Percentiles rank a stretch among this genome's conserved stretches.
phyloP scores from a whole-genome alignment of 2,113 vertebrate genomes.

The Stigmatopora nigra region DNA sequence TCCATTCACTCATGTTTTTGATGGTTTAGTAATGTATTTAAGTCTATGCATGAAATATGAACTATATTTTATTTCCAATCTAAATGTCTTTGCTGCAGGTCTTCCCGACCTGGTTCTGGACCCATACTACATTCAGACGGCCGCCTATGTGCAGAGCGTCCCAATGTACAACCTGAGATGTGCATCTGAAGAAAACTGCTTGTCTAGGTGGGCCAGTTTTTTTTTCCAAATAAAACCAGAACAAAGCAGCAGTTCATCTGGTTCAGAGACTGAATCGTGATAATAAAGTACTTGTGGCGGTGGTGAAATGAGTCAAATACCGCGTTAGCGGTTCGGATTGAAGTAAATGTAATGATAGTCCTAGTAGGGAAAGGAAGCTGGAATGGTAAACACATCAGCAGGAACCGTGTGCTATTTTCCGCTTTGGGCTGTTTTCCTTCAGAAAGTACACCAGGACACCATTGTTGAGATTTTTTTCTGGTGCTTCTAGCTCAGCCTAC shows the following conservation, averaged over 20 bases:
- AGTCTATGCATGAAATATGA: background rate
- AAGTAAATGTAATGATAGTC: constrained; percentile 53
- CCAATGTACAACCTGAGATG: constrained; percentile 97
- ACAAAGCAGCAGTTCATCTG: constrained; percentile 16
- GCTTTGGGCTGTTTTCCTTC: constrained; percentile 25
- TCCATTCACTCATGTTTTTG: background rate
- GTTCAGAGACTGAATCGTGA: constrained; percentile 46
- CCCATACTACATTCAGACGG: constrained; percentile 93
- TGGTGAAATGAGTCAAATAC: constrained; percentile 47
- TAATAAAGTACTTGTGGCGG: constrained; percentile 42
- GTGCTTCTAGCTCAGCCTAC: constrained; percentile 58
- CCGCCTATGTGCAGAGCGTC: constrained; percentile 87
- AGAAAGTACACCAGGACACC: constrained; percentile 10
- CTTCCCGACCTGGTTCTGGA: constrained; percentile 95
- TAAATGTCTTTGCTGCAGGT: constrained; percentile 63
- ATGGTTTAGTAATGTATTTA: background rate
- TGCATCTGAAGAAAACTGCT: constrained; percentile 93
- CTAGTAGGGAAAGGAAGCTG: constrained; percentile 46
- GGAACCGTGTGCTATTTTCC: constrained; percentile 45
- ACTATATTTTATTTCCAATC: background rate
- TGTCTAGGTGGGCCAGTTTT: constrained; percentile 81
- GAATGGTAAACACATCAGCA: constrained; percentile 64
- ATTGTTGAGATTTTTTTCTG: constrained; percentile 9
- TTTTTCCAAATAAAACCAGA: background rate
- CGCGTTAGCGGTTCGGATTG: constrained; percentile 33